Base-by-base conservation (phyloP, 2,888 invertebrate genomes). In the Pachymerium ferrugineum region DNA sequence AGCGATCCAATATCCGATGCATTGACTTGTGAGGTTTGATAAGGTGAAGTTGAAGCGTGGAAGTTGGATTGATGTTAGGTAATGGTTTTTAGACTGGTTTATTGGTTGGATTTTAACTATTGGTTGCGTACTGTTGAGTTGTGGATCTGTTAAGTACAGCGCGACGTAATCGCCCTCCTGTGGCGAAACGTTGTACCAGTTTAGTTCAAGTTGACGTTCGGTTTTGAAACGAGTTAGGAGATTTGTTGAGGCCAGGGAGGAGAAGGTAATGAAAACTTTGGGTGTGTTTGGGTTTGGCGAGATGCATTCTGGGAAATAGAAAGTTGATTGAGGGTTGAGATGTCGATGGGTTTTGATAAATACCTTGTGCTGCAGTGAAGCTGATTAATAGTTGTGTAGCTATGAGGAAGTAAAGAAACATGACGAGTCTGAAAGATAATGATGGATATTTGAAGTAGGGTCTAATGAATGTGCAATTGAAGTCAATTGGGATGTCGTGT, bases 141-240 rank as follows among this genome's bases (percentile, higher is more conserved):
- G 35, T 3, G 77, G 77, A 47, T 77, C 75, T 14, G 73, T 35
- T 4, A 19, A 14, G 35, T 75, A 77, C 38, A 77, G 72, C 5
- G 75, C 77, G 12, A 76, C 68, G 76, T 75, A 76, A 68, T 76
- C 77, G 14, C 76, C 76, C 16, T 76, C n/a, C 92, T 33, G 22
- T 10, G 70, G 70, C 10, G 14, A n/a, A 12, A 16, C 33, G 16
- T 70, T 70, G 33, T n/a, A 70, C 78, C 78, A 78, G 33, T 76
- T 76, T 22, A 77, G 67, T 69, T 77, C 77, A 2, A 78, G 72
- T 38, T 76, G 77, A 10, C 76, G 70, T 47, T 76, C 74, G 5
- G 38, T 33, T 47, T 16, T 47, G 19, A 31, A 12, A 8, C 5
- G 5, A 14, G 4, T 30, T 30, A 10, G 3, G 14, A 29, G 10